phyloP scores from a whole-genome alignment of 2,888 invertebrate genomes.

The Toxonevra muliebris region DNA sequence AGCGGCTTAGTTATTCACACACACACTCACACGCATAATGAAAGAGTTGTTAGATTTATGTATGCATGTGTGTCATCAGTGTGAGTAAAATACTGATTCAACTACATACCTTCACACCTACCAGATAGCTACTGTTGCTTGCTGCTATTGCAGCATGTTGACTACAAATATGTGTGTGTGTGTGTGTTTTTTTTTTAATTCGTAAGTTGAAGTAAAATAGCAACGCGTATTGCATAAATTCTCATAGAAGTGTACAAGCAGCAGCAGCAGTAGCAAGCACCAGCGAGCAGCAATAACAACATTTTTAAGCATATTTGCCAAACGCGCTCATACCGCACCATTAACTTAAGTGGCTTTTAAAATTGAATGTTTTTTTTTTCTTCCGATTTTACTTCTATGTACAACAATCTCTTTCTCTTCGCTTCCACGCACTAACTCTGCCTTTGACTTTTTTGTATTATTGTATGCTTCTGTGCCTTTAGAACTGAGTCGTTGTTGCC shows the following conservation, averaged over 20 bases:
- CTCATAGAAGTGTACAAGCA: slow-evolving; percentile 5
- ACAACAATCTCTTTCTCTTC: background rate
- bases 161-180: too few species aligned
- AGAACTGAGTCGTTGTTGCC: background rate
- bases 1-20: background rate
- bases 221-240: too few species aligned
- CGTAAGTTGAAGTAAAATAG: slow-evolving; percentile 9
- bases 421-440: background rate
- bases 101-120: too few species aligned
- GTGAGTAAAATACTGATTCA: too few species aligned
- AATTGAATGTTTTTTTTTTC: slow-evolving; percentile 34
- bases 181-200: background rate
- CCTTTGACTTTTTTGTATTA: slow-evolving; percentile 15
- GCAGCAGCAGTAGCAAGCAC: slow-evolving; percentile 9
- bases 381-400: background rate
- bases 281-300: slow-evolving; percentile 24
- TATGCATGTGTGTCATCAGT: too few species aligned
- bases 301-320: background rate
- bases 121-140: too few species aligned
- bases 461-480: background rate
- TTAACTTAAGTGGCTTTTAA: slow-evolving; percentile 44
- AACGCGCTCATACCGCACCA: slow-evolving; percentile 34
- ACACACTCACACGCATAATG: background rate
- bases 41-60: background rate
- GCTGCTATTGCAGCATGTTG: too few species aligned